Percentiles rank a stretch among this genome's conserved stretches.
These are phyloP conservation scores for Spea bombifrons DNA, from an alignment of 2,113 vertebrate genomes.

Conservation along the genomic window DNA sequence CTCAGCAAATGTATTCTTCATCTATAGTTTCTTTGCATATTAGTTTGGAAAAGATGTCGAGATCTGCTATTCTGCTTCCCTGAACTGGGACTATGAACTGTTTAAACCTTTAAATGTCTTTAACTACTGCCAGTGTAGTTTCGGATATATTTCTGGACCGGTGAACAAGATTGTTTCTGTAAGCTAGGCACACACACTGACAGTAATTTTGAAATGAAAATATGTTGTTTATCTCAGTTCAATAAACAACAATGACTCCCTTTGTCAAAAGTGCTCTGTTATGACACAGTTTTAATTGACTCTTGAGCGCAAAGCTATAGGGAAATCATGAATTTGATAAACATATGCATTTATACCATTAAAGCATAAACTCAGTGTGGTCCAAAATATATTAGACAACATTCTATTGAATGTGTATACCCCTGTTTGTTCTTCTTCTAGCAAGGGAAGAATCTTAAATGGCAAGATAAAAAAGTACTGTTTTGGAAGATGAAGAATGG, in stretches of 20 bases:
- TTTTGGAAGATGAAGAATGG: too few relatives aligned
- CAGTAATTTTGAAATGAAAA: conserved; percentile 43
- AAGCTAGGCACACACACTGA: conserved; percentile 32
- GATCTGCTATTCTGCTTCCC: too few relatives aligned
- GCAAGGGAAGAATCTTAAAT: conserved; percentile 12
- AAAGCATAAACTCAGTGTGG: conserved; percentile 37
- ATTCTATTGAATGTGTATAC: conserved; percentile 28
- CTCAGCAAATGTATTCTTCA: too few relatives aligned
- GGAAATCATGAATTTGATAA: conserved; percentile 46
- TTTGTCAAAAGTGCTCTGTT: conserved; percentile 41
- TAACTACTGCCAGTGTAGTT: background rate
- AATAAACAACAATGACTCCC: conserved; percentile 45
- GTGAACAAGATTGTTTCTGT: conserved; percentile 5
- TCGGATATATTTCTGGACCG: background rate
- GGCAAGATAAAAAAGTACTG: too few relatives aligned
- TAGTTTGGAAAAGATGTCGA: too few relatives aligned
- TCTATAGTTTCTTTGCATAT: too few relatives aligned
- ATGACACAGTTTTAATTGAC: conserved; percentile 47
- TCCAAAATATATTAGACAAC: conserved; percentile 25
- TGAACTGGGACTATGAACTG: too few relatives aligned
- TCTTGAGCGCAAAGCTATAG: conserved; percentile 40
- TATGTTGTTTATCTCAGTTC: conserved; percentile 44
- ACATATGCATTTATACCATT: conserved; percentile 42
- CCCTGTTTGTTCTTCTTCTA: background rate
- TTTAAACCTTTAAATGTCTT: background rate